Conservation (phyloP, 2,797 vertebrate genomes). For the Semaprochilodus insignis region DNA sequence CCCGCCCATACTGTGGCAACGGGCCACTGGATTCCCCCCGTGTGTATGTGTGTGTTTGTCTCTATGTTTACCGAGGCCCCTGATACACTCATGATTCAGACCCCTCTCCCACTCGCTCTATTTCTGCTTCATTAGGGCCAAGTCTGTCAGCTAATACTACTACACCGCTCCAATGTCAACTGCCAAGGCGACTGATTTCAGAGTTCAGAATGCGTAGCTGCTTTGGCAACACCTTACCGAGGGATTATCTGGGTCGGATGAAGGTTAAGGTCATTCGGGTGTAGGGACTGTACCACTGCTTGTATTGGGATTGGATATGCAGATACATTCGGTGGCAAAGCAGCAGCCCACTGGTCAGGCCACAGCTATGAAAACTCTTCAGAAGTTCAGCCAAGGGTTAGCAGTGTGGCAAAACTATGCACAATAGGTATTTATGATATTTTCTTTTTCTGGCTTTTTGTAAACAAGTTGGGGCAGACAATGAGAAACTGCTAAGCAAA, state of each 20-base stretch:
- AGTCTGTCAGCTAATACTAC: constrained; percentile 64
- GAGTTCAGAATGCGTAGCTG: constrained; percentile 48
- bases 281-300: constrained; percentile 9
- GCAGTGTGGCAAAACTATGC: not conserved
- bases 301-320: not conserved
- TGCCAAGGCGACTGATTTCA: constrained; percentile 70
- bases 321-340: not conserved
- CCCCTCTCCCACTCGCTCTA: constrained; percentile 81
- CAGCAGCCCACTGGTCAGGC: not conserved
- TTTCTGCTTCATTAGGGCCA: constrained; percentile 80
- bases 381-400: not conserved
- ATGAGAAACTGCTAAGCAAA: too few relatives aligned
- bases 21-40: constrained; percentile 72
- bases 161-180: constrained; percentile 75
- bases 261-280: constrained; percentile 36
- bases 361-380: not conserved
- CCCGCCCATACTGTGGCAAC: constrained; percentile 58
- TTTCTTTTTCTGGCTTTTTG: too few relatives aligned
- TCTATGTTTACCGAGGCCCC: constrained; percentile 74
- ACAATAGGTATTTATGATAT: too few relatives aligned
- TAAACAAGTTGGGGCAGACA: too few relatives aligned
- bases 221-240: constrained; percentile 41
- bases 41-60: constrained; percentile 48
- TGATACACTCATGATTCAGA: constrained; percentile 82
- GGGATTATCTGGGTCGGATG: constrained; percentile 41